phyloP scores from a whole-genome alignment of 2,888 invertebrate genomes.

The Noctua pronuba region DNA sequence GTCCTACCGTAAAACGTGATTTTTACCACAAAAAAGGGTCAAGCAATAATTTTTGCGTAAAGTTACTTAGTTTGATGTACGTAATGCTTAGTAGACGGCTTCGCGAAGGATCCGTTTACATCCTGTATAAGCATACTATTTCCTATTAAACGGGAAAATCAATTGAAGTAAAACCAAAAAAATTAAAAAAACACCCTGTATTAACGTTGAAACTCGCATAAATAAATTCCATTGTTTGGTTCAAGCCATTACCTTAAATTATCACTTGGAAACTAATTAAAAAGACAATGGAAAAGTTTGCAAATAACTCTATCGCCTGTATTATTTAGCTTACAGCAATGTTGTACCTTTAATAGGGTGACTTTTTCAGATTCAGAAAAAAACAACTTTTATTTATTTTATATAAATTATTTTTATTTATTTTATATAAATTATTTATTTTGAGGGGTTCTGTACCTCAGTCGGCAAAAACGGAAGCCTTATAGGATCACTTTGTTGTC shows the following conservation, averaged over 20 bases:
- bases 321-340: slow-evolving; percentile 24
- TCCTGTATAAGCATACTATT: neutral
- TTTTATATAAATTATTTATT: too few species aligned
- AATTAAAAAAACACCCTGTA: neutral
- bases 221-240: slow-evolving; percentile 52
- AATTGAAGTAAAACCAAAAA: neutral
- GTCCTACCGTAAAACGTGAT: too few species aligned
- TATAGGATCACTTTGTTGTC: too few species aligned
- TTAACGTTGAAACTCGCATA: slow-evolving; percentile 17
- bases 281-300: slow-evolving; percentile 57
- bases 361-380: slow-evolving; percentile 19
- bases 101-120: too few species aligned
- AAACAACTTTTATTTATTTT: neutral
- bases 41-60: too few species aligned
- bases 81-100: too few species aligned
- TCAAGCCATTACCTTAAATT: slow-evolving; percentile 49
- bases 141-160: neutral
- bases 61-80: too few species aligned
- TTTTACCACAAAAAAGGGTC: too few species aligned
- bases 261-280: slow-evolving; percentile 61
- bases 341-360: slow-evolving; percentile 18
- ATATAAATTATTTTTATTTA: too few species aligned
- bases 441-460: too few species aligned
- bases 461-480: too few species aligned
- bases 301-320: slow-evolving; percentile 38